phyloP scores from a whole-genome alignment of 2,797 vertebrate species.

The Coregonus suidteri region DNA sequence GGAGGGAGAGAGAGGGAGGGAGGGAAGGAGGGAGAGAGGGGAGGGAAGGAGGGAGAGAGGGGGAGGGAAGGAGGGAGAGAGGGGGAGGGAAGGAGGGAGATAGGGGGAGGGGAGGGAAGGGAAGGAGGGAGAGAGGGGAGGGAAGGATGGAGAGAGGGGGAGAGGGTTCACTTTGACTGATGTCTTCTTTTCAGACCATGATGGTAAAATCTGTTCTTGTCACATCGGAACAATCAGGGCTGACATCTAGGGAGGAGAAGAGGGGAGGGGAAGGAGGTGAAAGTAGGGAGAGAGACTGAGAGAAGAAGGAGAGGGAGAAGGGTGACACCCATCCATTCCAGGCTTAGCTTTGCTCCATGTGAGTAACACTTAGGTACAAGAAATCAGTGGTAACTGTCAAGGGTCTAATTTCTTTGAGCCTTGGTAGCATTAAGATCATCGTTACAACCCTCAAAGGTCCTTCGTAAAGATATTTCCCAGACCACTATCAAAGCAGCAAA shows the following conservation, averaged over 20 bases:
- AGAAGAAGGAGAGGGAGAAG: not conserved
- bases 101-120: conserved; percentile 8
- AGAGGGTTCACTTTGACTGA: conserved; percentile 26
- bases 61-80: conserved; percentile 33
- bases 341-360: not conserved
- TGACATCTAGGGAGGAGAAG: conserved; percentile 18
- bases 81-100: conserved; percentile 55
- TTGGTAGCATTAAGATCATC: not conserved
- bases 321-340: not conserved
- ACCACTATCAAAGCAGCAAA: not conserved
- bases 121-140: conserved; percentile 29
- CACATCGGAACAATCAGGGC: conserved; percentile 39
- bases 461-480: not conserved
- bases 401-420: not conserved
- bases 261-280: not conserved
- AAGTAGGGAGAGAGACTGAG: not conserved
- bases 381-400: not conserved
- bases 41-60: conserved; percentile 37
- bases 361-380: not conserved
- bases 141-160: conserved; percentile 1
- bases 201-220: conserved; percentile 48
- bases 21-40: conserved; percentile 26
- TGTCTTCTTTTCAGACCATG: conserved; percentile 15
- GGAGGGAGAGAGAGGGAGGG: conserved; percentile 36
- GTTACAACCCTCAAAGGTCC: not conserved